These are phyloP conservation scores for Pipistrellus pygmaeus DNA, from an alignment of 2,797 vertebrate genomes.

Conservation along the genomic window DNA sequence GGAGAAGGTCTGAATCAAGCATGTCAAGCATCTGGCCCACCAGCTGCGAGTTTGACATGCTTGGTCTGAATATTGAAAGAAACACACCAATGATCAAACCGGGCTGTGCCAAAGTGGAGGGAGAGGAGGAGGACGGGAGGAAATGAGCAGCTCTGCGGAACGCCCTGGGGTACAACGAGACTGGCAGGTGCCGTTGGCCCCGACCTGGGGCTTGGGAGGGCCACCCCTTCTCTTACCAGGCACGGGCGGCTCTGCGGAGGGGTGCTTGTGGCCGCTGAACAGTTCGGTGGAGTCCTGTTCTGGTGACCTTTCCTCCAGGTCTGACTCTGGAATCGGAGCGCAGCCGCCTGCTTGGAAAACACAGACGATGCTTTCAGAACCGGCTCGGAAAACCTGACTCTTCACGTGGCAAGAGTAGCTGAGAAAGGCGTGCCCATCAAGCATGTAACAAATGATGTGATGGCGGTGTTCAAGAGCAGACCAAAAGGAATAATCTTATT, in stretches of 20 bases:
- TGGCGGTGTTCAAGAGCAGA: background rate
- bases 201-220: fast-evolving
- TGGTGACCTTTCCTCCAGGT: constrained; percentile 88
- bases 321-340: constrained; percentile 89
- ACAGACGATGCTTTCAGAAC: background rate
- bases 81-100: background rate
- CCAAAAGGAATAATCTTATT: background rate
- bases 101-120: background rate
- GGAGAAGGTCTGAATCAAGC: background rate
- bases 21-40: no score
- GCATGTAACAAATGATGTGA: constrained; percentile 71
- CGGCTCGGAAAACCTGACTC: background rate
- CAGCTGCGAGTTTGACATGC: no score
- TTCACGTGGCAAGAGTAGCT: background rate
- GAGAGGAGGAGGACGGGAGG: background rate
- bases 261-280: constrained; percentile 88
- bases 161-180: background rate
- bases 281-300: constrained; percentile 84
- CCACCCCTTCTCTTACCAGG: constrained; percentile 86
- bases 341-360: constrained; percentile 85
- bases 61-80: background rate
- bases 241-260: constrained; percentile 87
- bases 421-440: fast-evolving
- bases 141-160: background rate
- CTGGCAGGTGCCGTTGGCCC: background rate